Conservation (phyloP, 2,888 invertebrate species). For the Holacanthella duospinosa region DNA sequence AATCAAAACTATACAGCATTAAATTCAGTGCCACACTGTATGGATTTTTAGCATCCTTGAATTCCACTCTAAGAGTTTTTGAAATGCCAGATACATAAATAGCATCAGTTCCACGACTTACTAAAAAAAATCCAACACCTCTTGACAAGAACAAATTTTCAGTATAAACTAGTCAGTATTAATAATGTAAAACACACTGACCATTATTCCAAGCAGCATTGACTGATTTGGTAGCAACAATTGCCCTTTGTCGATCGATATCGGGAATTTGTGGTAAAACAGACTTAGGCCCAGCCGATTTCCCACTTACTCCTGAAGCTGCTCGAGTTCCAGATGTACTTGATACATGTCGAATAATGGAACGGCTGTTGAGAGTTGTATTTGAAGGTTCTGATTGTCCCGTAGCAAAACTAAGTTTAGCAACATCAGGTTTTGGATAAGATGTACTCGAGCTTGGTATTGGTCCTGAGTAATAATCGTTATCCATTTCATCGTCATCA, state of each 20-base stretch:
- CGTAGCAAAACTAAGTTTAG: no score
- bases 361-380: no score
- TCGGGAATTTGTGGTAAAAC: not conserved
- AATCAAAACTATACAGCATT: slow-evolving; percentile 2
- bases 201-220: not conserved
- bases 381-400: no score
- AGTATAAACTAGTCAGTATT: not conserved
- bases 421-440: no score
- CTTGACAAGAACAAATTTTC: not conserved
- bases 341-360: no score
- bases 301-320: no score
- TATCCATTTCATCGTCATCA: no score
- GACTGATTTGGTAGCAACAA: not conserved
- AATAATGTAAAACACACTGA: not conserved
- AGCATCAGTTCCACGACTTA: not conserved
- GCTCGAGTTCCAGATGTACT: no score
- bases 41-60: not conserved
- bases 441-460: no score
- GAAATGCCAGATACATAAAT: not conserved
- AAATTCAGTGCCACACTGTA: slow-evolving; percentile 12
- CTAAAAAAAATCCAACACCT: not conserved
- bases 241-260: not conserved
- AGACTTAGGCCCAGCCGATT: not conserved
- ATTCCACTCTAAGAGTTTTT: not conserved
- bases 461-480: no score